Evolutionary conservation across 2,797 vertebrate species (phyloP).

Genomic region (Acestrorhynchus altus): DNA sequence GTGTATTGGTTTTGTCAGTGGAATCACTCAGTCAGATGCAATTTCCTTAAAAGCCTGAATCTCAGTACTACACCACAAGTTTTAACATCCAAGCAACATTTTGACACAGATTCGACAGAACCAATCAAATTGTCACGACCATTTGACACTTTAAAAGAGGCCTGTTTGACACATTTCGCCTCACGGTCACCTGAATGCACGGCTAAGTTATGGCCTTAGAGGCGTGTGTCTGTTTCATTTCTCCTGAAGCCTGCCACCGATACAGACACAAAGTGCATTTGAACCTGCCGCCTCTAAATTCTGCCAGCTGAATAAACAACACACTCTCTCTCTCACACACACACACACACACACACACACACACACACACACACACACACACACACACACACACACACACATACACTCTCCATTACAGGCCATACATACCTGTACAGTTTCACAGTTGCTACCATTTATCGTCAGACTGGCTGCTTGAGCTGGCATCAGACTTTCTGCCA

Average conservation of each 20-base stretch:
- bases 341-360: slow-evolving; percentile 19
- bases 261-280: slow-evolving; percentile 69
- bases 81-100: not conserved
- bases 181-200: not conserved
- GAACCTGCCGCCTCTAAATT: slow-evolving; percentile 77
- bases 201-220: not conserved
- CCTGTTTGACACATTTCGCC: not conserved
- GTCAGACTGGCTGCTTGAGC: not conserved
- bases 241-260: slow-evolving; percentile 50
- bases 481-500: slow-evolving; percentile 37
- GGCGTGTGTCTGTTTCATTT: slow-evolving; percentile 36
- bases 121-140: not conserved
- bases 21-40: not conserved
- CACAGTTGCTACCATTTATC: slow-evolving; percentile 39
- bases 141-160: not conserved
- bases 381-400: slow-evolving; percentile 20
- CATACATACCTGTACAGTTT: slow-evolving; percentile 39
- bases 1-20: not conserved
- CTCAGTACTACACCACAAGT: not conserved
- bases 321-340: slow-evolving; percentile 4
- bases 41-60: not conserved
- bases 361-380: slow-evolving; percentile 17
- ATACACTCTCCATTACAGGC: slow-evolving; percentile 37
- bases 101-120: slow-evolving; percentile 1
- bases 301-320: slow-evolving; percentile 81